Base-by-base conservation (phyloP, 2,888 invertebrate genomes). In the Harpalus rubripes region DNA sequence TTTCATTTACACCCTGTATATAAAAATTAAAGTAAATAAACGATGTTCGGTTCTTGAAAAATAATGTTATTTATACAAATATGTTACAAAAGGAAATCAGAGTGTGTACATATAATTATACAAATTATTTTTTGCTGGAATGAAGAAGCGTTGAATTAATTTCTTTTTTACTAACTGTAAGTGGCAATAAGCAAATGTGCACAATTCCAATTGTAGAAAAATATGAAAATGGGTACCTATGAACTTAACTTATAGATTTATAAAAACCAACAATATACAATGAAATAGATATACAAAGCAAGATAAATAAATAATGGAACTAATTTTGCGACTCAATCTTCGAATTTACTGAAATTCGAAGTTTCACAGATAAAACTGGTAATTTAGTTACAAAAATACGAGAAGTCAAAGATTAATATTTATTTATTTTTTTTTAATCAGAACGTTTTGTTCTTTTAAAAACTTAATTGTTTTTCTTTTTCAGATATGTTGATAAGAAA, bases 21-120 rank as follows among this genome's bases (percentile, higher is more conserved):
- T 5, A 63, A 12, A 63, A 63, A 63, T 22, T 8, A 63, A 22
- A 63, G 8, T 63, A n/a, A 63, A 26, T 63, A 12, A 63, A 18
- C 7, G 8, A 26, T n/a, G 22, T 39, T 32, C 32, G 32, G 39
- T 15, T 39, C 16, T 84, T 84, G 61, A 84, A 84, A 84, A 84
- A 84, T 84, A 84, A 84, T 76, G 76, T 84, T 84, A 81, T 84
- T 84, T 58, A 76, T 84, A 84, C 65, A 84, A 84, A 84, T 76
- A 79, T 84, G 56, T 84, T 84, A 84, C 83, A 84, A 76, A 81
- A 65, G 76, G 83, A 84, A 84, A 84, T 83, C 22, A 83, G 32
- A 32, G 32, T 4, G 72, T 84, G 61, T 76, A 82, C 26, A 61
- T 32, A 68, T 32, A 68, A 68, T 15, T 63, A 63, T 63, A 76